Evolutionary conservation across 1,140 invertebrate species (phyloP).

Genomic region (Macrostomum lignano): DNA sequence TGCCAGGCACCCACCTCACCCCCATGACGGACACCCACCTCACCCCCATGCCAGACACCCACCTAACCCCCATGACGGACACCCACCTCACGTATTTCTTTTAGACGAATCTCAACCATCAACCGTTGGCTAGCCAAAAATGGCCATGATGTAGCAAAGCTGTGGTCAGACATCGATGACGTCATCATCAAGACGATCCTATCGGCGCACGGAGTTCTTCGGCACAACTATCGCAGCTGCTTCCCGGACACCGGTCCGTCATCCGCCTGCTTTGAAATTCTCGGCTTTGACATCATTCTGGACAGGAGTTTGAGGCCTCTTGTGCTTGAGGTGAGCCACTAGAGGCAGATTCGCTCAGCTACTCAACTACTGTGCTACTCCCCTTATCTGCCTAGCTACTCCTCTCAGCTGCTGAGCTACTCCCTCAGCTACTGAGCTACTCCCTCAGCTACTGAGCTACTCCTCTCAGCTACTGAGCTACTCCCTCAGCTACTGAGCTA

Average conservation of each 20-base stretch:
- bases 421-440: no score
- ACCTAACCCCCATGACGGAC: no score
- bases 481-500: no score
- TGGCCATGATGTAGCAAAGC: constrained; percentile 40
- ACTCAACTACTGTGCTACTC: no score
- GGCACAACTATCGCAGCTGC: constrained; percentile 55
- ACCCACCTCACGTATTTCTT: no score
- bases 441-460: no score
- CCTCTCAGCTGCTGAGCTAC: no score
- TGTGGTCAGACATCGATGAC: constrained; percentile 49
- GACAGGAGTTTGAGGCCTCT: background rate
- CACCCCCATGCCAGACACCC: no score
- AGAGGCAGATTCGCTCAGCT: no score
- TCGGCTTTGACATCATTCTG: constrained; percentile 46
- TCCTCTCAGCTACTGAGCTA: no score
- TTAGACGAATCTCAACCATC: constrained; percentile 45
- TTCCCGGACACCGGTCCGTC: constrained; percentile 53
- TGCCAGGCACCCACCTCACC: background rate
- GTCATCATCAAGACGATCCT: constrained; percentile 61
- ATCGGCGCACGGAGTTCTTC: constrained; percentile 49
- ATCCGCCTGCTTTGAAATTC: constrained; percentile 57
- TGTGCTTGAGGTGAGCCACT: background rate
- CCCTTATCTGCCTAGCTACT: no score
- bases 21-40: no score
- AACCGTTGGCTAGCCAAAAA: constrained; percentile 41